phyloP scores from a whole-genome alignment of 2,888 invertebrate species.

The Lasioglossum lativentre region DNA sequence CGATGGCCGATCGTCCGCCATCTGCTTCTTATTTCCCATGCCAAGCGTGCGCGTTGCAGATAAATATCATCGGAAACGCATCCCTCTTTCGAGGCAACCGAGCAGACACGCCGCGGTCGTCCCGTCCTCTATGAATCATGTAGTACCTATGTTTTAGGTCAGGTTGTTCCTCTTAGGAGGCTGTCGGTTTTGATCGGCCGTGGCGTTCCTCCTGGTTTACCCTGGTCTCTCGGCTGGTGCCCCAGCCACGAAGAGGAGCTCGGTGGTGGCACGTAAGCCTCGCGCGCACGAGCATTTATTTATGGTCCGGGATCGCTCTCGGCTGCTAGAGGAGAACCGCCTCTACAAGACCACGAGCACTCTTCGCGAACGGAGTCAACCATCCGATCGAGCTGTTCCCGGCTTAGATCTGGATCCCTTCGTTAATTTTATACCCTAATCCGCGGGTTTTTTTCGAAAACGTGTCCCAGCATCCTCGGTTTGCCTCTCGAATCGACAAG shows the following conservation, averaged over 20 bases:
- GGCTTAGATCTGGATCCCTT: conserved; percentile 53
- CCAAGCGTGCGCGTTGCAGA: conserved; percentile 45
- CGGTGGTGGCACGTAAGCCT: conserved; percentile 74
- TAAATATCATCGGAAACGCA: conserved; percentile 71
- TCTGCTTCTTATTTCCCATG: conserved; percentile 61
- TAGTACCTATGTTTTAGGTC: conserved; percentile 76
- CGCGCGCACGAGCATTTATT: conserved; percentile 80
- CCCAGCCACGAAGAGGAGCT: conserved; percentile 50
- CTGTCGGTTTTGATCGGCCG: conserved; percentile 83
- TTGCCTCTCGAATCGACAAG: not conserved
- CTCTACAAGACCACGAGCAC: conserved; percentile 75
- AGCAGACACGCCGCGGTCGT: conserved; percentile 31
- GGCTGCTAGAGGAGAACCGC: conserved; percentile 81
- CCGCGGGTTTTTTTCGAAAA: not conserved
- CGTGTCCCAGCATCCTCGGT: not conserved
- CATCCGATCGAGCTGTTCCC: conserved; percentile 79
- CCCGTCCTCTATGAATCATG: conserved; percentile 78
- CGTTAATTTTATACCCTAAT: conserved; percentile 63
- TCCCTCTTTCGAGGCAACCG: conserved; percentile 52
- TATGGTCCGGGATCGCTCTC: conserved; percentile 83
- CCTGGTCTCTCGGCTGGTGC: conserved; percentile 56
- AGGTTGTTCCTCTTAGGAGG: conserved; percentile 74
- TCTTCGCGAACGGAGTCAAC: conserved; percentile 77
- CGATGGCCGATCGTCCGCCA: conserved; percentile 32
- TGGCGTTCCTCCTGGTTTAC: conserved; percentile 82